phyloP scores from a whole-genome alignment of 2,113 vertebrate species.

The Pterocles burchelli region DNA sequence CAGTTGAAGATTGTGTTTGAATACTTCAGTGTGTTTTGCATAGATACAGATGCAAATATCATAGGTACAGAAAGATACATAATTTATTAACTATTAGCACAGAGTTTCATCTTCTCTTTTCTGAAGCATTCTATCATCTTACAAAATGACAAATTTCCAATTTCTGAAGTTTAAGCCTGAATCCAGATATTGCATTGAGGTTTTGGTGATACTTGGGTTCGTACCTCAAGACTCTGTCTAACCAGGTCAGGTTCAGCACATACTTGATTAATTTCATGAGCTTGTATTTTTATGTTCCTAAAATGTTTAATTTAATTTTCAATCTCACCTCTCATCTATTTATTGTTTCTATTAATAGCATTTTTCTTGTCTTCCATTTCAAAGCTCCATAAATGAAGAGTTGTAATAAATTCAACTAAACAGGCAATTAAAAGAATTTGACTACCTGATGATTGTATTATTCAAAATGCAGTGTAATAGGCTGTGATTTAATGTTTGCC shows the following conservation, averaged over 20 bases:
- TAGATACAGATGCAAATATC: background rate
- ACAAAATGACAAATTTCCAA: background rate
- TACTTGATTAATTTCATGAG: background rate
- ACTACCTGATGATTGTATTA: background rate
- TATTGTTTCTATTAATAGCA: background rate
- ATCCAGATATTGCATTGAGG: fast-evolving
- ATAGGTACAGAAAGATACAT: background rate
- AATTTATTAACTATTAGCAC: background rate
- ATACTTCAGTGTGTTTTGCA: background rate
- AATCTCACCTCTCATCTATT: background rate
- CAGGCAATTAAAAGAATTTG: background rate
- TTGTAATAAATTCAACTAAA: background rate
- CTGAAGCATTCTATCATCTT: background rate
- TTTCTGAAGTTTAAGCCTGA: background rate
- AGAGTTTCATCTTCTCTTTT: background rate
- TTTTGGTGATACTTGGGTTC: background rate
- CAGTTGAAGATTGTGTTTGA: background rate
- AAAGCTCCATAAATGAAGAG: background rate
- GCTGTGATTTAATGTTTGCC: background rate
- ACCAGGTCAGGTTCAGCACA: background rate
- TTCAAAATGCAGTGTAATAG: background rate
- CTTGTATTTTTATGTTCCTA: background rate
- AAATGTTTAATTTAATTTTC: background rate
- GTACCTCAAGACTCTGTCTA: background rate
- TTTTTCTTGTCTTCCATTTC: background rate